Base-by-base conservation (phyloP, 2,113 vertebrate genomes). In the Aleadryas rufinucha region DNA sequence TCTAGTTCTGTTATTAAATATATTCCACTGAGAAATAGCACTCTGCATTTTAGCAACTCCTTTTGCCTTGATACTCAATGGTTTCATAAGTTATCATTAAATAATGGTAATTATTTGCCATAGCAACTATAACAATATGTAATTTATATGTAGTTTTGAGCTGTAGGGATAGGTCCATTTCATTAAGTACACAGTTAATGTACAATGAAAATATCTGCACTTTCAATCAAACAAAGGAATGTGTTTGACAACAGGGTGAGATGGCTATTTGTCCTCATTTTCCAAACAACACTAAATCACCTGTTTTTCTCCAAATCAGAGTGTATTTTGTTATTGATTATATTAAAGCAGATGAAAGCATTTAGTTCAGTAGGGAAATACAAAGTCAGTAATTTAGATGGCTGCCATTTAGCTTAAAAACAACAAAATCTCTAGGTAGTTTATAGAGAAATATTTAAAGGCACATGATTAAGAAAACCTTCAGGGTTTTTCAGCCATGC, bases 91-190 rank as follows among this genome's bases (percentile, higher is more conserved):
- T 82, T 84, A 76, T 42, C 75, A 91, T 91, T 93, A 96, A 95
- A 92, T 93, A 95, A 87, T 61, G 65, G 87, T 33, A 89, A 96
- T 96, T 89, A 96, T 95, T 95, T 95, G 68, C 87, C 92, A 97
- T 97, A 90, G 96, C 89, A 97, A 97, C 96, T 91, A 4, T 79
- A 93, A 96, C 71, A 92, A 74, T 96, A 77, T 85, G 42, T 52
- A 95, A 97, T 96, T 96, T 93, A 89, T 79, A 94, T 26, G 65
- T 39, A n/a, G 79, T 92, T 89, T 74, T 72, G 37, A 83, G 78
- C 65, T 92, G 68, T 42, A 76, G 71, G 12, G 6, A 80, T 60
- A 74, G 31, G 80, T 45, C 37, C 37, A 41, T 92, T 95, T 88
- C 57, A 90, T 91, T 91, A 90, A 78, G 84, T 11, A 78, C 54